Base-by-base conservation (phyloP, 2,888 invertebrate species). In the Lymantria dispar region DNA sequence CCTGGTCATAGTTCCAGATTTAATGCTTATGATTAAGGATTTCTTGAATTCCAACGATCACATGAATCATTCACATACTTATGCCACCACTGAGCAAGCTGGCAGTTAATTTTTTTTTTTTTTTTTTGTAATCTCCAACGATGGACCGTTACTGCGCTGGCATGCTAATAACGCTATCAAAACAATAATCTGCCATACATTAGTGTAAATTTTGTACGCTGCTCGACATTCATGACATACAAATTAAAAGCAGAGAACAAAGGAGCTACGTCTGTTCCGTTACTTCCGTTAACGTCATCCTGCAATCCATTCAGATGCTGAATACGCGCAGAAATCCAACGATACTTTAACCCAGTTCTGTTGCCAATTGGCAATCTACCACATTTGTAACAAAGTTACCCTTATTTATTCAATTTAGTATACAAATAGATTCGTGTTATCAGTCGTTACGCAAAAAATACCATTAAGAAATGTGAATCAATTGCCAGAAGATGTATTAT, bases 271-370 rank as follows among this genome's bases (percentile, higher is more conserved):
- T 55, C 52, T 47, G 62, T 70, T 62, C 81, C 80, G 81, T 80
- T 80, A 80, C 67, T 74, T 80, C 80, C 80, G 80, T 58, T 67
- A 63, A 71, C 78, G 78, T 79, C 75, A 78, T 60, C 48, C 56
- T 68, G 58, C 56, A 58, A 48, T 65, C 61, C 54, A 63, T 62
- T 64, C 67, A 67, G 72, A 70, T 70, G 66, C 65, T 73, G 70
- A 70, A 76, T 73, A 70, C 73, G 75, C 64, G 74, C 68, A 69
- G 47, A 50, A 59, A 58, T 57, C 52, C 57, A 65, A 64, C 59
- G 58, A 71, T 64, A 64, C 62, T 64, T 50, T 68, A 72, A 73
- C 76, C 76, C 64, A 73, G 70, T 61, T 63, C 63, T 52, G 64
- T 54, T 64, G 67, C 63, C 67, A 67, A 63, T 71, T 72, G 66